Evolutionary conservation across 2,113 vertebrate species (phyloP), one percentile per base, ranked within the genome.

Genomic region (Vimba vimba): DNA sequence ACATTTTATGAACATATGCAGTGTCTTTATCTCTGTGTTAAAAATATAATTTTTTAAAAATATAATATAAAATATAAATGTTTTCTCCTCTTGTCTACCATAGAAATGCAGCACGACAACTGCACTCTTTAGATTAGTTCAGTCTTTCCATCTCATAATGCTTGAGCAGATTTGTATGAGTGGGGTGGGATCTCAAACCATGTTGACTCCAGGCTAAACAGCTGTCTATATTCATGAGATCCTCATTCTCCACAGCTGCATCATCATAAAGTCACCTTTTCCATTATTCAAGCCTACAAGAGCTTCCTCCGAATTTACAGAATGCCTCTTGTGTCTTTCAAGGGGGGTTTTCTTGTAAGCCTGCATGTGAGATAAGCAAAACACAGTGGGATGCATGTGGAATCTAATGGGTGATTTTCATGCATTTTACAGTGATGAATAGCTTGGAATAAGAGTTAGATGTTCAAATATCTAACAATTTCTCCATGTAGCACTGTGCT

Each of bases 151-250:
- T 79, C 86, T 82, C 79, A 76, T 71, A 80, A 86, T 52, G 74
- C 73, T 83, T 77, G 27, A 19, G 71, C 71, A 71, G 47, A 86
- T 85, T 36, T 81, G 68, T 76, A 74, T 25, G 69, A 64, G 64
- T 76, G 82, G 78, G 36, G 69, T 86, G 85, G 80, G 84, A 81
- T 86, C 85, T 74, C 0, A 62, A 78, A 86, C 60, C 86, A 23
- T 82, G 85, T 82, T 84, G 79, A 87, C 87, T 82, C 33, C 50
- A 30, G 83, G 86, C 83, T 88, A 90, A 90, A 88, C 86, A 89
- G 88, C 86, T 89, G 86, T 90, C 88, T 89, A 88, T 89, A 90
- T 88, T 90, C 88, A 80, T 87, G 87, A 80, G 60, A 85, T 55
- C 85, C 55, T 59, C 45, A 88, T 77, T 89, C 75, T 86, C 76